These are phyloP conservation scores for Epizoanthus rinbou DNA, from an alignment of 92 coral and sea anemone genomes.

Conservation along the genomic window DNA sequence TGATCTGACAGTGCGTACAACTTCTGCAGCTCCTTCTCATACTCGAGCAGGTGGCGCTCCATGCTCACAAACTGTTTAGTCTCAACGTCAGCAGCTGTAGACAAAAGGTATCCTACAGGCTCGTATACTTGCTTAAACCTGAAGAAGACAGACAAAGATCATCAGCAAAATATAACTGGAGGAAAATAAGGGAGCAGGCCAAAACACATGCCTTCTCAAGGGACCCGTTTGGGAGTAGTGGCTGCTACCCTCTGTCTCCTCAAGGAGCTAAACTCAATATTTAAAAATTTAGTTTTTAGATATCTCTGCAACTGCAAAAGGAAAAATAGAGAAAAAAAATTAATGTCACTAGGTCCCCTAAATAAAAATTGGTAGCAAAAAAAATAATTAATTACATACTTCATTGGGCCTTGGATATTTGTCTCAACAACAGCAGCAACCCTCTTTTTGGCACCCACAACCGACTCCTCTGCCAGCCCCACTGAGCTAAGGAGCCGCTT, in stretches of 20 bases:
- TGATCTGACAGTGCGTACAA: constrained; percentile 70
- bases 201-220: too few species aligned
- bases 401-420: constrained; percentile 85
- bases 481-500: constrained; percentile 68
- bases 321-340: too few species aligned
- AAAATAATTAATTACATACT: constrained; percentile 54
- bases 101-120: constrained; percentile 73
- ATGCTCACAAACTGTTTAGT: constrained; percentile 72
- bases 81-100: constrained; percentile 69
- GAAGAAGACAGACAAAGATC: not conserved
- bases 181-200: not conserved
- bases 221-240: too few species aligned
- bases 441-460: constrained; percentile 73
- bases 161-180: not conserved
- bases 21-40: constrained; percentile 81
- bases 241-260: too few species aligned
- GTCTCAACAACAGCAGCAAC: constrained; percentile 76
- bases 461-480: constrained; percentile 76
- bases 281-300: too few species aligned
- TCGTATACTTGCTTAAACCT: constrained; percentile 87
- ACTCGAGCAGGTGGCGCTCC: constrained; percentile 79
- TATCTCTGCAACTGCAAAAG: too few species aligned
- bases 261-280: too few species aligned
- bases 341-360: too few species aligned
- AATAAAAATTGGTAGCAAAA: too few species aligned